Conservation (phyloP, 2,888 invertebrate genomes). For the Apamea crenata region DNA sequence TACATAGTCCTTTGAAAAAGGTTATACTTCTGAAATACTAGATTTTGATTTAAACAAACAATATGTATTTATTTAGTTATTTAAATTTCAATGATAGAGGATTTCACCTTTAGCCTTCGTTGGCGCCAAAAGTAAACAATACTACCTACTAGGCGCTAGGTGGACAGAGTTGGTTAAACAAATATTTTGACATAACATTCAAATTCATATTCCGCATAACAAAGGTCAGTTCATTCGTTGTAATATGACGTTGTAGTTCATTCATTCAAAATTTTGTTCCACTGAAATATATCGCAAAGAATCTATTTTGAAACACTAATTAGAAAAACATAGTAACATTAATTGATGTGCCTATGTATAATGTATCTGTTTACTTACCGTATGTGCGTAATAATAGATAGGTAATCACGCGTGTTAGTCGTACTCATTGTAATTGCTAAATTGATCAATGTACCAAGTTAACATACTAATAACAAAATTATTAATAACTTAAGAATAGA, state of each 20-base stretch:
- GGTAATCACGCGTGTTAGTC: neutral
- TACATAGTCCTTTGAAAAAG: neutral
- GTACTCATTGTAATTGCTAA: conserved; percentile 24
- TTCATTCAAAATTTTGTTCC: neutral
- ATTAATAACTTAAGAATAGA: neutral
- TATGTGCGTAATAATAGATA: conserved; percentile 21
- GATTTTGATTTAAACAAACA: neutral
- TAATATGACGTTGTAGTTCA: conserved; percentile 3
- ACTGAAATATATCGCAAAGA: neutral
- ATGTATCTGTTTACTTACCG: neutral
- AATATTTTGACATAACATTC: conserved; percentile 27
- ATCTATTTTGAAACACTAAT: neutral
- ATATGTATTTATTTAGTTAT: neutral
- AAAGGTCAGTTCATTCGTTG: conserved; percentile 6
- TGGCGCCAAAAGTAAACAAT: conserved; percentile 31
- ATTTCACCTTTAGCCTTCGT: conserved; percentile 47
- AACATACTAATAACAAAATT: neutral
- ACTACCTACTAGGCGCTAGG: conserved; percentile 9
- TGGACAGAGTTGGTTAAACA: conserved; percentile 8
- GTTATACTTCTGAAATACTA: conserved; percentile 5
- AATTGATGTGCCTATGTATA: neutral
- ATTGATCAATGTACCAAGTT: conserved; percentile 9
- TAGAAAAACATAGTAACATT: conserved; percentile 4
- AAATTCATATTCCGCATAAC: neutral
- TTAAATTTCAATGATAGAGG: conserved; percentile 24